These are phyloP conservation scores for Clarias macrocephalus DNA, from an alignment of 2,113 vertebrate genomes.

Conservation along the genomic window DNA sequence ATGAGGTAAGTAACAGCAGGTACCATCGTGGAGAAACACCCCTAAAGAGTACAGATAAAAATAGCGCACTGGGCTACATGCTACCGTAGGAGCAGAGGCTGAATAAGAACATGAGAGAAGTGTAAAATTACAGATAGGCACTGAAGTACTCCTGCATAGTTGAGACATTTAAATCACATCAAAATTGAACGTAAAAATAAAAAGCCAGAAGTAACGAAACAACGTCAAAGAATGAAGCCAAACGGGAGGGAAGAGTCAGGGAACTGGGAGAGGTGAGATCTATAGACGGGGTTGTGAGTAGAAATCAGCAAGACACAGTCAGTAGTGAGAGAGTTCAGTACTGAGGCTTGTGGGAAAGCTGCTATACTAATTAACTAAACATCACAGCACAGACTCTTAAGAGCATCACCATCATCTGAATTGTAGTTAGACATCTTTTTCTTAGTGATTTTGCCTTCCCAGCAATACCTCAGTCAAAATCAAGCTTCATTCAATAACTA, in stretches of 20 bases:
- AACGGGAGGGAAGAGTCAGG: neutral
- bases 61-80: constrained; percentile 37
- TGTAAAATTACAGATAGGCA: constrained; percentile 8
- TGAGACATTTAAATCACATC: constrained; percentile 7
- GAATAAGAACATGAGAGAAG: neutral
- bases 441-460: neutral
- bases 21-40: constrained; percentile 41
- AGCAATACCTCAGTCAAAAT: constrained; percentile 29
- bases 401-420: constrained; percentile 20
- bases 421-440: constrained; percentile 11
- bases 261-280: neutral
- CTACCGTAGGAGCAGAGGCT: constrained; percentile 16
- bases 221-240: neutral
- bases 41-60: constrained; percentile 39
- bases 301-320: constrained; percentile 12
- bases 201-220: neutral
- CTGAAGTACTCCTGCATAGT: constrained; percentile 38
- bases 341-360: constrained; percentile 16
- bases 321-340: constrained; percentile 16
- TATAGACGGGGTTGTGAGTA: neutral
- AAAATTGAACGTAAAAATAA: constrained; percentile 10
- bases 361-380: constrained; percentile 40
- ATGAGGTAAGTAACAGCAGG: constrained; percentile 52
- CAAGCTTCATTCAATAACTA: constrained; percentile 28
- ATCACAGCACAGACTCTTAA: constrained; percentile 19